Base-by-base conservation (phyloP, 2,797 vertebrate species). In the Myoxocephalus aenaeus region DNA sequence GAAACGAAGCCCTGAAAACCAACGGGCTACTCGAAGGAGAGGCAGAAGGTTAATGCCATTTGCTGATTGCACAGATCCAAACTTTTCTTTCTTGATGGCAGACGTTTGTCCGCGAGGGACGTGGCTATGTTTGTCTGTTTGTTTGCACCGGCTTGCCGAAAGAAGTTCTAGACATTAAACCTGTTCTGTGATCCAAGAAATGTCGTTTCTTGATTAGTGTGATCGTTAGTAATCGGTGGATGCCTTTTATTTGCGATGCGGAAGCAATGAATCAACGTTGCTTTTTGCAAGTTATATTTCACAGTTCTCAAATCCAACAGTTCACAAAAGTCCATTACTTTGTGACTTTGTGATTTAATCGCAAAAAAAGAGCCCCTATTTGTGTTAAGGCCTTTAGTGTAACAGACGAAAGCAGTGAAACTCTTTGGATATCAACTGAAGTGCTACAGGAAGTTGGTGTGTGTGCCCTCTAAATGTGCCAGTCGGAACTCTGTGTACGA, bases 41-140 rank as follows among this genome's bases (percentile, higher is more conserved):
- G 66, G 67, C 15, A 11, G 73, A 73, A 88, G 79, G 75, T 83
- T 85, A 80, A 84, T 70, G 48, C 46, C 22, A 6, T 74, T 74
- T 62, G 53, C 70, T 81, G 82, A 79, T 78, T 81, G 61, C 62
- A 53, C 38, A 10, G 64, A 64, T 74, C 53, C 76, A 69, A 72
- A 77, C n/a, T 18, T 75, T 64, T 62, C 34, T 77, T 64, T 48
- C 67, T 59, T 1, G 27, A 61, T 59, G 66, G 36, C 42, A 72
- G 68, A 77, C 18, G 34, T 76, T 66, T 67, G 29, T 74, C 53
- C 48, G 32, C 1, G 4, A 29, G 59, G 59, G 53, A 74, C 38
- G 12, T 3, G n/a, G 67, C 27, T 27, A 38, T 3, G 1, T 51
- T 51, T 51, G 4, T 62, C 72, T 63, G 4, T 58, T 75, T 63